Evolutionary conservation across 2,797 vertebrate species (phyloP).

Genomic region (Podarcis lilfordi): DNA sequence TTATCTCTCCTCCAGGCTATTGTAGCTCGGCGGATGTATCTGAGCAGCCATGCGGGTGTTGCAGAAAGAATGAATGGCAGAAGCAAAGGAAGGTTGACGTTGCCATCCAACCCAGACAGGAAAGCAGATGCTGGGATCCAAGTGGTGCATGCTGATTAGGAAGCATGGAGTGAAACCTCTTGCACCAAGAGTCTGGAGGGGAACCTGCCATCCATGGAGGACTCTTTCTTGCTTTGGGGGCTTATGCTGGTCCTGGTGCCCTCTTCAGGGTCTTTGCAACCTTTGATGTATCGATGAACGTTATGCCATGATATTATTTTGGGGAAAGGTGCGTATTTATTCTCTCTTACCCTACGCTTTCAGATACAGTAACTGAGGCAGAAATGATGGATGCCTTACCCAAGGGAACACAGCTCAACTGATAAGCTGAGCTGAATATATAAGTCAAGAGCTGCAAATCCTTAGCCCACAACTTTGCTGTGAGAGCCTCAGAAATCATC

Average conservation of each 20-base stretch:
- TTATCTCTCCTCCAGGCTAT: too few relatives aligned
- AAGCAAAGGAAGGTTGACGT: neutral
- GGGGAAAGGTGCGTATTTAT: neutral
- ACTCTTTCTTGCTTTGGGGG: neutral
- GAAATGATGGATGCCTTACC: constrained; percentile 16
- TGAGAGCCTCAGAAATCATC: neutral
- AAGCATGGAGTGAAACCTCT: neutral
- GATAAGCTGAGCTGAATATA: neutral
- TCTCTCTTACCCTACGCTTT: neutral
- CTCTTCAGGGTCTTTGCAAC: neutral
- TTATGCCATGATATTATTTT: neutral
- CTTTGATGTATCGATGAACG: neutral
- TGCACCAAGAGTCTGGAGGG: neutral
- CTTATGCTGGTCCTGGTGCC: too few relatives aligned
- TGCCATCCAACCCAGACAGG: neutral
- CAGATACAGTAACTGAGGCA: neutral
- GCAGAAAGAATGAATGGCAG: neutral
- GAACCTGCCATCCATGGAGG: neutral
- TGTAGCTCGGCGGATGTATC: neutral
- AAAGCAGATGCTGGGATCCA: neutral
- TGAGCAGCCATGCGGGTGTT: neutral
- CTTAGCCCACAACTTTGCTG: neutral
- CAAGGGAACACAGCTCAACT: neutral
- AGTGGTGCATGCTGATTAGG: neutral
- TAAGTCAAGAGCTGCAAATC: neutral